Base-by-base conservation (phyloP, 2,797 vertebrate species). In the Spea hammondii region DNA sequence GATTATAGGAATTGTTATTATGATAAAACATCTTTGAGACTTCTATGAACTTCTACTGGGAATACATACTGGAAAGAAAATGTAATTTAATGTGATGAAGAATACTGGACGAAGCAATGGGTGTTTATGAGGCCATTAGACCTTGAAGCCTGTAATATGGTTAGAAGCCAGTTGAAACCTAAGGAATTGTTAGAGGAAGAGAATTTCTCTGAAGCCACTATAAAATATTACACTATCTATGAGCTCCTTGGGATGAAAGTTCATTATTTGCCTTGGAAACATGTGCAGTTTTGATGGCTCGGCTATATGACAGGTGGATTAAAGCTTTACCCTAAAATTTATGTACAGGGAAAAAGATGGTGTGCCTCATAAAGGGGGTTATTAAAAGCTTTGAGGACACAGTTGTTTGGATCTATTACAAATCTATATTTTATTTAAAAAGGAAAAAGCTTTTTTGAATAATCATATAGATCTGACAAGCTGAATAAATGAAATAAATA, bases 261-360 rank as follows among this genome's bases (percentile, higher is more conserved):
- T 76, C 79, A 81, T 81, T 81, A 81, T 81, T 66, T 71, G 68
- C 68, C 73, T 72, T 72, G 65, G 74, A 54, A 81, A 81, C 48
- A 4, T 80, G 79, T 47, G 79, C 65, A 67, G 69, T 73, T 77
- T 50, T 69, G 46, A 77, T 55, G 64, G 12, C 74, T 62, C 10
- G 50, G 69, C 79, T 72, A 54, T 48, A 68, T 62, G 70, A 72
- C 74, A 69, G 55, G 32, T 46, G 70, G 65, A 82, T 77, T 77
- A 77, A 82, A 77, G 14, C 65, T 65, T 77, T 68, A 62, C 70
- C 79, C 55, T 32, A 45, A 45, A 65, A 69, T 69, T 14, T 70
- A 47, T 54, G 74, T 77, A 64, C 71, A 77, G 48, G 55, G 47
- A 55, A 82, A 32, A 77, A 53, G 74, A 81, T 72, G 72, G 60